Evolutionary conservation across 2,797 vertebrate genomes (phyloP).

Genomic region (Lophotriccus pileatus): DNA sequence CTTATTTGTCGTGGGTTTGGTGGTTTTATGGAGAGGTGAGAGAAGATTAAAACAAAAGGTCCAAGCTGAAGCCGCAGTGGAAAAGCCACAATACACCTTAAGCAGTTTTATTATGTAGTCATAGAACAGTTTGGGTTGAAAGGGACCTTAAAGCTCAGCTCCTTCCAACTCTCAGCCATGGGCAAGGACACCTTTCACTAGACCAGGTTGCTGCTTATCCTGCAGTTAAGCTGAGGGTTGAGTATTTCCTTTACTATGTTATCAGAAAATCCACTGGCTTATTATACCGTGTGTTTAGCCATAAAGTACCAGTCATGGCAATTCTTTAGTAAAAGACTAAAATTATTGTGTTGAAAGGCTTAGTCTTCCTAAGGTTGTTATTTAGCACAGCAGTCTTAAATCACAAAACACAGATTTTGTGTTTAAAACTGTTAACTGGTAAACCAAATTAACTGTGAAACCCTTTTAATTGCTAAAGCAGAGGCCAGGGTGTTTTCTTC

Average conservation of each 20-base stretch:
- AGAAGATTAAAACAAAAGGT: background rate
- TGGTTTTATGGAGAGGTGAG: background rate
- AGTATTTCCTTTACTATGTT: constrained; percentile 53
- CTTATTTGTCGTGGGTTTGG: background rate
- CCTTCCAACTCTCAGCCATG: background rate
- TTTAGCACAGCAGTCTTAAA: constrained; percentile 43
- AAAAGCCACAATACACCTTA: background rate
- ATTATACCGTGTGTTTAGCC: constrained; percentile 62
- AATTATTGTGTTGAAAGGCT: constrained; percentile 59
- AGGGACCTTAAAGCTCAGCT: background rate
- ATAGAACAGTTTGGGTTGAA: background rate
- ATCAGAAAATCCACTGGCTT: constrained; percentile 60
- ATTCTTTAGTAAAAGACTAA: constrained; percentile 17
- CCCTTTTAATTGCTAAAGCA: background rate
- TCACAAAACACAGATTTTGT: constrained; percentile 44
- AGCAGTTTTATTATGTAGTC: background rate
- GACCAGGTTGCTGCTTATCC: background rate
- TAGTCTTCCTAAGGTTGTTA: constrained; percentile 54
- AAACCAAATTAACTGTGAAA: constrained; percentile 7
- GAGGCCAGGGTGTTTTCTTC: background rate
- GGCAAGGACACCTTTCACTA: background rate
- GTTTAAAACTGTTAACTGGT: constrained; percentile 16
- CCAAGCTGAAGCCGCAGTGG: background rate
- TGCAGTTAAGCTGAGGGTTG: constrained; percentile 54
- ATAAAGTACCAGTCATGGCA: background rate